Evolutionary conservation across 2,888 invertebrate species (phyloP), one percentile per base, ranked within the genome.

Genomic region (Tubulanus polymorphus): DNA sequence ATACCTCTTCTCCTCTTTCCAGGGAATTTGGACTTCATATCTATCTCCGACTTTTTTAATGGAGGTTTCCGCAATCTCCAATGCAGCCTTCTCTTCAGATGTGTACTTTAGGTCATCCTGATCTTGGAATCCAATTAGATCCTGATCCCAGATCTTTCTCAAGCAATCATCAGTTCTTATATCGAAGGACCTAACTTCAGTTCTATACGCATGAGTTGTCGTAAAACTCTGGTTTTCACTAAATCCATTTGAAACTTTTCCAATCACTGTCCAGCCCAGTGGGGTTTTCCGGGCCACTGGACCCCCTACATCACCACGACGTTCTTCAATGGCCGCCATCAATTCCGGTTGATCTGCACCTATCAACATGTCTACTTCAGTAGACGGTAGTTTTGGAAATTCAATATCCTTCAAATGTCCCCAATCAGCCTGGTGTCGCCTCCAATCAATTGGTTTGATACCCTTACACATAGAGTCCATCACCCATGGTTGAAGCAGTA

Each of bases 261-360:
- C 57, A 26, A 56, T 53, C 37, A 57, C 57, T 15, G 58, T 63
- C 61, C 60, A 63, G 15, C 60, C 56, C 18, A 63, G 29, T 18
- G 57, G 61, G 1, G 60, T 63, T 3, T 60, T 48, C 10, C 56
- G 41, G 1, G 60, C 60, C 1, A 60, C 35, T 18, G 60, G 63
- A 26, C 62, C 57, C 10, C 55, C 52, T 2, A 41, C 46, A 28
- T 45, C 25, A 10, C 60, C 59, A 37, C 49, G 37, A 2, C 61
- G 32, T 53, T 61, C 61, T 48, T 51, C 29, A 25, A 59, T 28
- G 10, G 60, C 55, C 26, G 47, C 48, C 29, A 57, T 58, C 26
- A 62, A 37, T 20, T 60, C 58, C 18, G 37, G 26, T 32, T 53
- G 55, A 51, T 61, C 61, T 15, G 59, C 25, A 2, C 63, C 60